Evolutionary conservation across 2,888 invertebrate genomes (phyloP), one percentile per base, ranked within the genome.

Genomic region (Atrina japonica): DNA sequence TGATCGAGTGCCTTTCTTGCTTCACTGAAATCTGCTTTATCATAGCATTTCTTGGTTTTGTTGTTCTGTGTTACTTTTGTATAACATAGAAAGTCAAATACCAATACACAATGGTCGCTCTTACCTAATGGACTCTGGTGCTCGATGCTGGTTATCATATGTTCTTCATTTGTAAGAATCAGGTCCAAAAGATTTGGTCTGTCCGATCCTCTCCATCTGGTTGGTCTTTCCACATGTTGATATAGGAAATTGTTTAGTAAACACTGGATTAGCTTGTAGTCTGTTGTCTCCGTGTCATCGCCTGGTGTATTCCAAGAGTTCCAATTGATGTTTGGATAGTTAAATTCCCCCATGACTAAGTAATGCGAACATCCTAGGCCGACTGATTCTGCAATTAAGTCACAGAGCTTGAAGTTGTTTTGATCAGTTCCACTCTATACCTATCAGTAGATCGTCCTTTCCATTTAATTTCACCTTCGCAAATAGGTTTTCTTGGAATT

Each of bases 121-220:
- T 66, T 66, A 14, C 55, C 66, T 5, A 66, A 29, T 30, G 66
- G 66, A 23, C 66, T 56, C n/a, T 35, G 45, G 14, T 47, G 47
- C 7, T 66, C 56, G 5, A 66, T 56, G 23, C 27, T 29, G 16
- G 25, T 21, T 3, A 65, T 27, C n/a, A n/a, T 29, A 43, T 55
- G 43, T 21, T 65, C 55, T 3, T 65, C 65, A n/a, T 55, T 55
- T 43, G 65, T 65, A 21, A 60, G 25, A 27, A 65, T 29, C 11
- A 65, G 45, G 25, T 65, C 53, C 16, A 65, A 18, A 11, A 56
- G n/a, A 35, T 47, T 43, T 23, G 56, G 56, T 21, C 11, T 55
- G 21, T 66, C 30, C 1, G 9, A 30, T 40, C 45, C 56, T 45
- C 47, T 43, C 47, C 45, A 56, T 30, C 66, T 43, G 9, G 55